phyloP scores from a whole-genome alignment of 2,888 invertebrate species.

The Keiferia lycopersicella region DNA sequence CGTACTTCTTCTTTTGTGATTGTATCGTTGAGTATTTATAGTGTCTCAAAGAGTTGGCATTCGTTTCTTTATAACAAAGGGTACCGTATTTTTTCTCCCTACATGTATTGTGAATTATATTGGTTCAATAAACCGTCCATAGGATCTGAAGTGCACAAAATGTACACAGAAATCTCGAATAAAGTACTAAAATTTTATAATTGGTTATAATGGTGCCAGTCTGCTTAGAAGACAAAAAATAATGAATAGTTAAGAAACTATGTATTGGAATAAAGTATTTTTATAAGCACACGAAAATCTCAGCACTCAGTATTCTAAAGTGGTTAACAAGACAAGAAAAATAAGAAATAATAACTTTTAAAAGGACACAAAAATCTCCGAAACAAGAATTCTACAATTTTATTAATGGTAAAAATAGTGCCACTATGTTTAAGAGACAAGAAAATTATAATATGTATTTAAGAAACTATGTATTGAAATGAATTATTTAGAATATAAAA shows the following conservation, averaged over 20 bases:
- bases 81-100: neutral
- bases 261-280: neutral
- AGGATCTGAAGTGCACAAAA: conserved; percentile 31
- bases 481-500: neutral
- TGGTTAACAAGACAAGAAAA: too few relatives aligned
- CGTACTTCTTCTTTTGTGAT: too few relatives aligned
- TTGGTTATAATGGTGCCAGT: neutral
- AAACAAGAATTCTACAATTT: neutral
- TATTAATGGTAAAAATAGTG: neutral
- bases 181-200: neutral
- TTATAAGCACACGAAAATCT: too few relatives aligned
- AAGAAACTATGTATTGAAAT: neutral
- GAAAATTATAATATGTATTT: conserved; percentile 1
- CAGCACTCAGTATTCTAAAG: too few relatives aligned
- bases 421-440: neutral
- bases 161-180: neutral
- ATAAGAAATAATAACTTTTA: too few relatives aligned
- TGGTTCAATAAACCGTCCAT: conserved; percentile 30
- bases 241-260: neutral
- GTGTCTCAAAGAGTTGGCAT: too few relatives aligned
- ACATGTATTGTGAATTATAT: neutral
- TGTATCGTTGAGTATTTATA: too few relatives aligned
- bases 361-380: neutral
- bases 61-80: neutral
- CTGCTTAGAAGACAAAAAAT: neutral